Evolutionary conservation across 2,113 vertebrate genomes (phyloP), one percentile per base, ranked within the genome.

Genomic region (Corythornis vintsioides): DNA sequence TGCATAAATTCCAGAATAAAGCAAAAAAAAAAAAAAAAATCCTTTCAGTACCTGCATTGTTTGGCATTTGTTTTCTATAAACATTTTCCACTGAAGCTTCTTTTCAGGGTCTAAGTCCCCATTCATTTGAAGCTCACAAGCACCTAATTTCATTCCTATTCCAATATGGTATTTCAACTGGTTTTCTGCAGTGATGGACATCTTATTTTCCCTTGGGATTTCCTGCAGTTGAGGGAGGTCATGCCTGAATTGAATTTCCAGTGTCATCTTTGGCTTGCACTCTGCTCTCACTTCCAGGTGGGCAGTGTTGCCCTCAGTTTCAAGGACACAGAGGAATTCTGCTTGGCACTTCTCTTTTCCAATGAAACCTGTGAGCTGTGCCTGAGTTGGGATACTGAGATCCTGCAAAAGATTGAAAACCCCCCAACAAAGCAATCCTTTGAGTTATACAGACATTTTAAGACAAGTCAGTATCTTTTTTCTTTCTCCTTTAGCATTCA

Each of bases 11-110:
- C 18, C 66, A 26, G 3, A 57, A 28, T n/a, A 79, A 73, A 71
- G 35, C 6, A 80, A 83, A 56, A 19, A 64, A 15, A 40, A 28
- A 56, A 83, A 56, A 19, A 64, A 13, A 40, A 25, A 56, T n/a
- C 25, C 25, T 89, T 42, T 17, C 9, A 40, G n/a, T 94, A 98
- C 98, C 98, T 97, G 96, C 77, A 97, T 77, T 33, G 69, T 33
- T 67, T 97, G 96, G 74, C 98, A 98, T 93, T 98, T 98, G 91
- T 98, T 98, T 95, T 97, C 94, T 53, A 98, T 78, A 73, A 95
- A 55, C 63, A 97, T 88, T 55, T 94, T 94, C 97, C 98, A 98
- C 82, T 96, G 97, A 73, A 98, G 95, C 79, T 93, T 97, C 33
- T 94, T 89, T 47, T 96, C 94, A 38, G 96, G 91, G 67, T 97